Evolutionary conservation across 1,140 invertebrate species (phyloP).

Genomic region (Druon quercuslanigerum): DNA sequence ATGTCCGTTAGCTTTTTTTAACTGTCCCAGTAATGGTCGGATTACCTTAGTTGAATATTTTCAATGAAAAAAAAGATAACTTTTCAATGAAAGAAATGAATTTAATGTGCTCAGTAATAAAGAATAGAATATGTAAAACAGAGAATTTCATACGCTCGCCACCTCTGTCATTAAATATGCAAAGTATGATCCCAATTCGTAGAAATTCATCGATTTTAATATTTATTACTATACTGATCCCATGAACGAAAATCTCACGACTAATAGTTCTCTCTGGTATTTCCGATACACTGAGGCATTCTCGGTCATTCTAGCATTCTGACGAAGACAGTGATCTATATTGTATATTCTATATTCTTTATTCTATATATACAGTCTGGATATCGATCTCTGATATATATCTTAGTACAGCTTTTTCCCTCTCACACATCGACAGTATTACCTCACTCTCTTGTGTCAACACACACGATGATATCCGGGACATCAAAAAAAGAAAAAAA

Average conservation of each 20-base stretch:
- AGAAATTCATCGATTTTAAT: slow-evolving; percentile 19
- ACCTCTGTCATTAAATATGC: no score
- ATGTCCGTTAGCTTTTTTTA: no score
- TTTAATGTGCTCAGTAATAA: no score
- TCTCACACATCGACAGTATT: neutral
- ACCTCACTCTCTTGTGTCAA: neutral
- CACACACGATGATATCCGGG: neutral
- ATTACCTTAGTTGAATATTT: no score
- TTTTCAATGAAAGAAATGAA: no score
- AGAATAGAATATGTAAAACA: no score
- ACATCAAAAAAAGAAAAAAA: no score
- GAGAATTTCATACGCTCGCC: no score
- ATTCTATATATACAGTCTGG: neutral
- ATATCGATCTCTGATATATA: slow-evolving; percentile 19
- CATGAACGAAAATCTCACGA: slow-evolving; percentile 24
- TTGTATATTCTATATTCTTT: neutral
- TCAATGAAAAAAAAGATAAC: no score
- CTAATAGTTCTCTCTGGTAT: slow-evolving; percentile 32
- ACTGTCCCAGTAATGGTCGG: no score
- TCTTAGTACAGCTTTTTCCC: neutral
- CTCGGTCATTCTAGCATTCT: neutral
- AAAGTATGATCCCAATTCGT: no score
- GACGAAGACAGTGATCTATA: neutral
- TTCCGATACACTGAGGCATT: slow-evolving; percentile 26
- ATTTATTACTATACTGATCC: neutral